Percentiles rank a stretch among this genome's conserved stretches.
These are phyloP conservation scores for Diaprepes abbreviatus DNA, from an alignment of 2,888 invertebrate genomes.

Conservation along the genomic window DNA sequence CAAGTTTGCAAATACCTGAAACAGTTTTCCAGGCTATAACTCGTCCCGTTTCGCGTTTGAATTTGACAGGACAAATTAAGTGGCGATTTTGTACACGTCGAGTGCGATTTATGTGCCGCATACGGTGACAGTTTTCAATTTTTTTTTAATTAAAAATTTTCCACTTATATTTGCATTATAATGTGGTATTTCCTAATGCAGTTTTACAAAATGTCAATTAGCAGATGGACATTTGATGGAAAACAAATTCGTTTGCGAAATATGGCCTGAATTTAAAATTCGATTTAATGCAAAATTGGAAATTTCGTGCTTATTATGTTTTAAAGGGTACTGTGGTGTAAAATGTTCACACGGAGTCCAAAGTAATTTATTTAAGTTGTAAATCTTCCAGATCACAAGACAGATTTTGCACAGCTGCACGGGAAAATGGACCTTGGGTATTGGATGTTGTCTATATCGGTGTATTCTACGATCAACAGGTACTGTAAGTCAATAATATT, in stretches of 20 bases:
- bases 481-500: too few relatives aligned
- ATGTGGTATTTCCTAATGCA: constrained; percentile 22
- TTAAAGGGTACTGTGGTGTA: too few relatives aligned
- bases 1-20: constrained; percentile 9
- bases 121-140: constrained; percentile 32
- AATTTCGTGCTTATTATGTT: too few relatives aligned
- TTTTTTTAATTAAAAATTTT: constrained; percentile 40
- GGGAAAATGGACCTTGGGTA: too few relatives aligned
- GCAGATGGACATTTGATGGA: constrained; percentile 24
- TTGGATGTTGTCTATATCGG: too few relatives aligned
- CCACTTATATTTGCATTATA: constrained; percentile 32
- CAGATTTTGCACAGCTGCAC: too few relatives aligned
- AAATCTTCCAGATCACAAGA: too few relatives aligned
- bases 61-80: constrained; percentile 45
- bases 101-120: constrained; percentile 36
- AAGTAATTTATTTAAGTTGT: too few relatives aligned
- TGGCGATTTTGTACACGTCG: constrained; percentile 43
- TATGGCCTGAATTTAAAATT: constrained; percentile 18
- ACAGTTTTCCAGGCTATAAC: constrained; percentile 32
- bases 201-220: constrained; percentile 33
- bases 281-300: neutral
- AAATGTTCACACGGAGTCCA: too few relatives aligned
- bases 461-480: too few relatives aligned
- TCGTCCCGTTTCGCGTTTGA: constrained; percentile 34
- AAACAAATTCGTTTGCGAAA: constrained; percentile 22